Conservation (phyloP, 1,140 invertebrate genomes). For the Drosophila nigromelanica region DNA sequence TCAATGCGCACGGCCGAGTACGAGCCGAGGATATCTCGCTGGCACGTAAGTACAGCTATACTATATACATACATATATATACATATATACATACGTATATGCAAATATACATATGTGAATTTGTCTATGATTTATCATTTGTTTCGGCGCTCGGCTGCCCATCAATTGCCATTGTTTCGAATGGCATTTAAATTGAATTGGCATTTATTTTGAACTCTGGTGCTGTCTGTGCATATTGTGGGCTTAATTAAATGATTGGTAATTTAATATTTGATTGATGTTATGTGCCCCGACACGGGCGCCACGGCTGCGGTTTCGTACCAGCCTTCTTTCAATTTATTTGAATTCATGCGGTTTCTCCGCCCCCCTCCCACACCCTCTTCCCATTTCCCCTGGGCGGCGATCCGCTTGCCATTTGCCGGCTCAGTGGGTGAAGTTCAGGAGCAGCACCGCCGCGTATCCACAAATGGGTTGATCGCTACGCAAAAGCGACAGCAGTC, state of each 20-base stretch:
- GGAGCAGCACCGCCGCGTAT: constrained; percentile 49
- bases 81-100: constrained; percentile 22
- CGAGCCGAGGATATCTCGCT: constrained; percentile 71
- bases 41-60: constrained; percentile 75
- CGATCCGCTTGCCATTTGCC: constrained; percentile 2
- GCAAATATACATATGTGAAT: no score
- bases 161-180: constrained; percentile 56
- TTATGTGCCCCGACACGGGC: constrained; percentile 56
- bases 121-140: constrained; percentile 27
- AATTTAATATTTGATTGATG: constrained; percentile 83
- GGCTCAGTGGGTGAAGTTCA: constrained; percentile 66
- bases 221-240: constrained; percentile 68
- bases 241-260: constrained; percentile 83
- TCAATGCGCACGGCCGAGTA: constrained; percentile 74
- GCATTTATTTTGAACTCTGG: constrained; percentile 78
- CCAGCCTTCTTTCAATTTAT: constrained; percentile 46
- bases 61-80: constrained; percentile 2
- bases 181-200: constrained; percentile 79
- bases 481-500: constrained; percentile 61
- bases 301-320: constrained; percentile 59
- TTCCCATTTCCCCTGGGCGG: background rate
- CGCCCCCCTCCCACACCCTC: background rate
- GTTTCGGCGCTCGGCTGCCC: constrained; percentile 19
- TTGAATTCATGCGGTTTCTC: constrained; percentile 69
- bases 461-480: constrained; percentile 63